These are phyloP conservation scores for Chaetodon trifasciatus DNA, from an alignment of 2,797 vertebrate species.

Conservation along the genomic window DNA sequence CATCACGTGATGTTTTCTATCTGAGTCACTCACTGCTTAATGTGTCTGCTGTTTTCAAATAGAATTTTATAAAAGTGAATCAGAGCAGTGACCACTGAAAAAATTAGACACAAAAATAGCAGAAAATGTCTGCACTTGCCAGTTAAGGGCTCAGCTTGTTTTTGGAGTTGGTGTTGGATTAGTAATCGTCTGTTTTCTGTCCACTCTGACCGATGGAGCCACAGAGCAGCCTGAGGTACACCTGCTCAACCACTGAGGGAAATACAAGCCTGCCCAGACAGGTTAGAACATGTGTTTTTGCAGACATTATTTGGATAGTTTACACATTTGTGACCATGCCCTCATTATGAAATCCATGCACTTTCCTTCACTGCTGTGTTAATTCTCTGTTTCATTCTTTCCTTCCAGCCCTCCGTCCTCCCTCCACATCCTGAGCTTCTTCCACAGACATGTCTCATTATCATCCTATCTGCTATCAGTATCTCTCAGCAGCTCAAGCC, in stretches of 20 bases:
- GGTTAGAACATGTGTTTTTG: conserved; percentile 56
- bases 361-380: conserved; percentile 18
- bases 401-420: conserved; percentile 8
- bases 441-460: neutral
- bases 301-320: conserved; percentile 54
- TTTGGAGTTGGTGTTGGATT: conserved; percentile 30
- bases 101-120: conserved; percentile 55
- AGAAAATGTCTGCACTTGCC: conserved; percentile 4
- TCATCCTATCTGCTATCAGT: neutral
- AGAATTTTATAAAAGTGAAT: conserved; percentile 34
- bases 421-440: conserved; percentile 9
- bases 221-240: conserved; percentile 48
- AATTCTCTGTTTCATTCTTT: conserved; percentile 38
- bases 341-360: conserved; percentile 44
- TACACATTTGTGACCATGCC: conserved; percentile 45
- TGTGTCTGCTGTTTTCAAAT: conserved; percentile 31
- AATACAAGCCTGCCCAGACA: conserved; percentile 47
- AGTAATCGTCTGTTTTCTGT: conserved; percentile 36
- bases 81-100: conserved; percentile 28
- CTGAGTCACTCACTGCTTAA: conserved; percentile 69
- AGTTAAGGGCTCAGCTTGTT: neutral
- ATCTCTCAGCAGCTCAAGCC: neutral
- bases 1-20: conserved; percentile 66
- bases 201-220: conserved; percentile 24
- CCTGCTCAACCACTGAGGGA: conserved; percentile 55